Evolutionary conservation across 2,797 vertebrate species (phyloP).

Genomic region (Sciurus carolinensis): DNA sequence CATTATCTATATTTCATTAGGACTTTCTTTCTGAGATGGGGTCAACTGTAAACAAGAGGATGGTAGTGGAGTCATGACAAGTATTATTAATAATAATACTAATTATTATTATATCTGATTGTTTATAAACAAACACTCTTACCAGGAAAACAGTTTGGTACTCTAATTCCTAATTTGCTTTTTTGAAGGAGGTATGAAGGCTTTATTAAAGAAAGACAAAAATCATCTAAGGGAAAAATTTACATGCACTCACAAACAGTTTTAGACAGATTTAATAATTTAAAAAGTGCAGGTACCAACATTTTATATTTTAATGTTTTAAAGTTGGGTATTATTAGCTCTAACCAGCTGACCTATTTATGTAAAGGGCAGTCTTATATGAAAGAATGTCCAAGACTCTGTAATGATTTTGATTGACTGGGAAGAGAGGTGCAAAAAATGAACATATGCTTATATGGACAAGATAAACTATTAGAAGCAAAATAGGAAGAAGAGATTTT

Average conservation of each 20-base stretch:
- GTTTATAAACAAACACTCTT: neutral
- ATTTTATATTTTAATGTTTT: slow-evolving; percentile 51
- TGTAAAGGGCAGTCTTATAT: neutral
- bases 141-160: neutral
- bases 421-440: neutral
- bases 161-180: neutral
- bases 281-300: neutral
- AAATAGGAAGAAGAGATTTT: slow-evolving; percentile 30
- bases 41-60: neutral
- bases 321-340: neutral
- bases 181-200: neutral
- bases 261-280: slow-evolving; percentile 30
- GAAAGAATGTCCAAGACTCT: neutral
- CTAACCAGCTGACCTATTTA: neutral
- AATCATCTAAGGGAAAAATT: neutral
- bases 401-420: slow-evolving; percentile 40
- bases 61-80: neutral
- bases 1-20: neutral
- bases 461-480: slow-evolving; percentile 30
- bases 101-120: neutral
- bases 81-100: too few relatives aligned
- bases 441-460: neutral
- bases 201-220: neutral
- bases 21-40: neutral
- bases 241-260: neutral